A percentile compares a stretch with the other conserved stretches of the same genome.
Evolutionary conservation across 2,113 vertebrate species (phyloP).

Genomic region (Sisor rabdophorus): DNA sequence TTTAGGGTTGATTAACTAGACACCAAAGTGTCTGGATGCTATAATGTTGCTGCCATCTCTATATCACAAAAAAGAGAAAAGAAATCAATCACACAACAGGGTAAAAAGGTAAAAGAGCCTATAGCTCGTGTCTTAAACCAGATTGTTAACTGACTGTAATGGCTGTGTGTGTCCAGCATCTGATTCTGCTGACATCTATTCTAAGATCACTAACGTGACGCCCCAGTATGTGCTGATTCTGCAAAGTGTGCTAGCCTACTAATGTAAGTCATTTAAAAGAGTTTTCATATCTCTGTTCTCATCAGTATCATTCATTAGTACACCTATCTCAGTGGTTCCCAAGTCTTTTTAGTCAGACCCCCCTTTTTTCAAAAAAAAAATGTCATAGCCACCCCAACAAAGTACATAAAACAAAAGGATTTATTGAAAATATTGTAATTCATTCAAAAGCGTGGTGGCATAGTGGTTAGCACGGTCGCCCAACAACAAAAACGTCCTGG

Average conservation of each 20-base stretch:
- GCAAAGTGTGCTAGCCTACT: neutral
- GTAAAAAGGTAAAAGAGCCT: neutral
- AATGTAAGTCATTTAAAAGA: neutral
- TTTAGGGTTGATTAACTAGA: too few species aligned
- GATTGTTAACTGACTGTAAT: neutral
- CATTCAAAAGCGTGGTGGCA: too few species aligned
- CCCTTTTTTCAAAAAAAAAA: too few species aligned
- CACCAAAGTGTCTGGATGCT: too few species aligned
- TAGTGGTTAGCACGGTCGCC: too few species aligned
- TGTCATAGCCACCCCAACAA: too few species aligned
- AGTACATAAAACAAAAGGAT: too few species aligned
- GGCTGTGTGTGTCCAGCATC: neutral
- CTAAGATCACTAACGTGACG: neutral
- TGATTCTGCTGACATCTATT: neutral
- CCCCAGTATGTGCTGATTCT: neutral
- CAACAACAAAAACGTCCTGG: too few species aligned
- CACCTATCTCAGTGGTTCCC: too few species aligned
- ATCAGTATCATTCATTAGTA: too few species aligned
- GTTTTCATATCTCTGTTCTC: slow-evolving; percentile 3
- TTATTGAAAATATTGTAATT: too few species aligned
- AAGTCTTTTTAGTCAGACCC: too few species aligned
- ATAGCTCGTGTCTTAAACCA: neutral
- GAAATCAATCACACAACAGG: neutral
- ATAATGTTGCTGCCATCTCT: neutral
- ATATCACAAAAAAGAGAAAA: neutral